Evolutionary conservation across 1,140 invertebrate genomes (phyloP).

Genomic region (Drosophila punjabiensis): DNA sequence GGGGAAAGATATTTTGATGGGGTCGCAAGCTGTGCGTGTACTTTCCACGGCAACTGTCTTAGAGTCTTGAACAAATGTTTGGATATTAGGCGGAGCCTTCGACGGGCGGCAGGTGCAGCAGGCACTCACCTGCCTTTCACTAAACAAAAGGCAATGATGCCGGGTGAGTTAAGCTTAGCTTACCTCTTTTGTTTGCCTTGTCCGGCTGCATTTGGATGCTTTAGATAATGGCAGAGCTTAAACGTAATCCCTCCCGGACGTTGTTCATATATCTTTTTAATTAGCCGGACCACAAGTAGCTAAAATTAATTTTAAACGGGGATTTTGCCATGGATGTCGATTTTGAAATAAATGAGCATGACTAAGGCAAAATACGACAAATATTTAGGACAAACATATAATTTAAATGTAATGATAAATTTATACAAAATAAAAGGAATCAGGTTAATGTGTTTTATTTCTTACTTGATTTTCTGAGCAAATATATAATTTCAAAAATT

Average conservation of each 20-base stretch:
- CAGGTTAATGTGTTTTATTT: not conserved
- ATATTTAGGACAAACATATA: not conserved
- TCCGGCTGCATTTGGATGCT: constrained; percentile 33
- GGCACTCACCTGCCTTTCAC: constrained; percentile 45
- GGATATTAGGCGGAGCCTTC: constrained; percentile 45
- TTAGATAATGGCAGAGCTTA: constrained; percentile 32
- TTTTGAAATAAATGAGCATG: not conserved
- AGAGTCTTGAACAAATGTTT: constrained; percentile 42
- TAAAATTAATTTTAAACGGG: not conserved
- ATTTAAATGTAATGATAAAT: not conserved
- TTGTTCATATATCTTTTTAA: constrained; percentile 32
- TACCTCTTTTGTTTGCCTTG: constrained; percentile 28
- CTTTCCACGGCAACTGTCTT: constrained; percentile 41
- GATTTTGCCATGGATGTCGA: constrained; percentile 7
- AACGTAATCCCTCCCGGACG: constrained; percentile 23
- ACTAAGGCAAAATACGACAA: not conserved
- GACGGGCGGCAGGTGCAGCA: constrained; percentile 39
- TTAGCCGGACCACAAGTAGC: constrained; percentile 23
- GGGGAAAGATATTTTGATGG: constrained; percentile 44
- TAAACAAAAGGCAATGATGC: constrained; percentile 40
- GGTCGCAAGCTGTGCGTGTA: constrained; percentile 45
- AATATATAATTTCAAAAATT: not conserved
- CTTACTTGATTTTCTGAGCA: not conserved
- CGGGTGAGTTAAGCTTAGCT: constrained; percentile 30
- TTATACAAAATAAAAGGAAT: not conserved